Base-by-base conservation (phyloP, 23 tunicate genomes). In the Halocynthia aurantium region DNA sequence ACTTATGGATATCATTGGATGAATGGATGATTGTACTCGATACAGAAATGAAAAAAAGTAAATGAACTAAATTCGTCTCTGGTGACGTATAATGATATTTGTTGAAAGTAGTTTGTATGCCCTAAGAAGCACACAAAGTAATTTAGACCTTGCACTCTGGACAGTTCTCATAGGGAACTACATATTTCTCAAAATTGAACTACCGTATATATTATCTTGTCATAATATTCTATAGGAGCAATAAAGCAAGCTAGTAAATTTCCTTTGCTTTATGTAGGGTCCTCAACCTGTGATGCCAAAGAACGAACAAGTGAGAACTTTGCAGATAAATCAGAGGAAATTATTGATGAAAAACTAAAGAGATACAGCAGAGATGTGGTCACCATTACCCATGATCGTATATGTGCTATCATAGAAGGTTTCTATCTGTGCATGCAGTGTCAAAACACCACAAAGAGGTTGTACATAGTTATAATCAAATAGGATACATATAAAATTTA, bases 1-100 rank as follows among this genome's bases (percentile, higher is more conserved):
- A 54, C 13, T 69, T 89, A 64, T 89, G 96, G 96, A 63, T 73
- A 13, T 84, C 96, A 11, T 62, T 90, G 22, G 89, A 84, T 15
- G 86, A 84, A 21, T 90, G 96, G 96, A 52, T 90, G 31, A 6
- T 65, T 17, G 71, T 88, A 19, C 70, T 88, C 21, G 18, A 60
- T 12, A 54, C 73, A 52, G 90, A 85, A 2, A 71, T 83, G 54
- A 53, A 71, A 10, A 50, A 74, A 52, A 53, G 15, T 10, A 53
- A n/a, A 58, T 58, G 64, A n/a, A n/a, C 64, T n/a, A 13, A 58
- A 31, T 31, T 31, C 44, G 1, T 31, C 44, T 31, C 44, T 31
- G 4, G 4, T 31, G 44, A 31, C 4, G 44, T 31, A 31, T 0
- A 31, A 31, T 31, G 1, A 31, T 31, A 31, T 31, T 31, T 31